Conservation (phyloP, 2,797 vertebrate genomes). For the Hoplostethus mediterraneus region DNA sequence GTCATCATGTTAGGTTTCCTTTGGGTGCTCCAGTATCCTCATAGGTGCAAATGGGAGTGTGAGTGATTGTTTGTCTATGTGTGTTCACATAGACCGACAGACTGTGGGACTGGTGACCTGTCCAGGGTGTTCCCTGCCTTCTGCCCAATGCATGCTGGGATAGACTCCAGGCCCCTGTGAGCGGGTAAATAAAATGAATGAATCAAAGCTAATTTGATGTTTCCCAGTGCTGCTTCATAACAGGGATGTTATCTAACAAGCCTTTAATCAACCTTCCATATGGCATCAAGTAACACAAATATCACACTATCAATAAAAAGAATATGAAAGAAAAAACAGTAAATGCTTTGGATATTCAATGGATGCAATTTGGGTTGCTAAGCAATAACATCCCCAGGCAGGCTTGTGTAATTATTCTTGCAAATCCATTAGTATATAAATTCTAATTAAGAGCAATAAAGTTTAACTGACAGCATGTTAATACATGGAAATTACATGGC, state of each 20-base stretch:
- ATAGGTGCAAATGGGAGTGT: too few relatives aligned
- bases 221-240: not conserved
- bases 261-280: not conserved
- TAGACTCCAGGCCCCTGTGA: too few relatives aligned
- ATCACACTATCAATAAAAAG: not conserved
- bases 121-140: too few relatives aligned
- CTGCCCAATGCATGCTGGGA: too few relatives aligned
- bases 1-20: too few relatives aligned
- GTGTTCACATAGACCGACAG: too few relatives aligned
- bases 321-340: slow-evolving; percentile 2
- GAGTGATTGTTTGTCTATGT: too few relatives aligned
- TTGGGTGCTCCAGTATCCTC: too few relatives aligned
- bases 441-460: slow-evolving; percentile 62
- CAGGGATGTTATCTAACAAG: not conserved
- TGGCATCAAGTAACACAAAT: slow-evolving; percentile 3
- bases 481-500: slow-evolving; percentile 53
- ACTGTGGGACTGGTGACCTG: too few relatives aligned
- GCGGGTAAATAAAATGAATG: too few relatives aligned
- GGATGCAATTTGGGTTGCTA: slow-evolving; percentile 30
- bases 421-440: slow-evolving; percentile 51
- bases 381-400: slow-evolving; percentile 50
- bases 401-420: slow-evolving; percentile 52
- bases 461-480: slow-evolving; percentile 56
- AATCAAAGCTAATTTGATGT: not conserved
- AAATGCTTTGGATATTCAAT: slow-evolving; percentile 21